Evolutionary conservation across 2,797 vertebrate species (phyloP), one percentile per base, ranked within the genome.

Genomic region (Epinephelus malabaricus): DNA sequence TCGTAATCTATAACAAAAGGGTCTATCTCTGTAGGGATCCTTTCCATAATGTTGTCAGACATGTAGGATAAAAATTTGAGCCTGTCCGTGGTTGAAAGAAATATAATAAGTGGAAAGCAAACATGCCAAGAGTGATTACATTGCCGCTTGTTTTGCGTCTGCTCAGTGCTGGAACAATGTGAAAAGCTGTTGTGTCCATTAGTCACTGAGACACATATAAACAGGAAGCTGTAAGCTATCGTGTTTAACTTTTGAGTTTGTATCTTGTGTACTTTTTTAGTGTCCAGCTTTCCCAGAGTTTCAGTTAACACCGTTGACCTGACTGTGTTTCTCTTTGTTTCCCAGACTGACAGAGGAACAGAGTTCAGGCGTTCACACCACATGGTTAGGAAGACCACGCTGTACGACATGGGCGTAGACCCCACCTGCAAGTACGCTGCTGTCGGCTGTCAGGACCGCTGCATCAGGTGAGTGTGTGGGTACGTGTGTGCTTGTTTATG

Each of bases 381-480:
- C 23, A 95, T 95, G 78, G 97, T 97, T 81, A 95, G 96, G 80
- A 99, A 99, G 92, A 97, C 96, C 43, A 98, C 97, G 0, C 94
- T 98, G 50, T 97, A 97, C 59, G 97, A 99, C 90, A 98, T 99
- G 97, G 95, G 95, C 3, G 95, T 99, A 17, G 97, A 99, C 70
- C 96, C 97, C 81, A 95, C 96, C 76, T 95, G 96, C 96, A 98
- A 97, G 83, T 98, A 98, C 0, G 97, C 97, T 10, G 98, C 97
- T 51, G 97, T 98, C 0, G 97, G 96, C 85, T 99, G 97, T 86
- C 98, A 99, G 88, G 98, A 99, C 92, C 96, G 97, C 83, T 97
- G 96, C 87, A 95, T 99, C 93, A 96, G 98, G 98, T 99, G 81
- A 67, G 83, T 43, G 46, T 38, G 25, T 25, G 23, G 9, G 12